Evolutionary conservation across 2,113 vertebrate genomes (phyloP).

Genomic region (Ageneiosus marmoratus): DNA sequence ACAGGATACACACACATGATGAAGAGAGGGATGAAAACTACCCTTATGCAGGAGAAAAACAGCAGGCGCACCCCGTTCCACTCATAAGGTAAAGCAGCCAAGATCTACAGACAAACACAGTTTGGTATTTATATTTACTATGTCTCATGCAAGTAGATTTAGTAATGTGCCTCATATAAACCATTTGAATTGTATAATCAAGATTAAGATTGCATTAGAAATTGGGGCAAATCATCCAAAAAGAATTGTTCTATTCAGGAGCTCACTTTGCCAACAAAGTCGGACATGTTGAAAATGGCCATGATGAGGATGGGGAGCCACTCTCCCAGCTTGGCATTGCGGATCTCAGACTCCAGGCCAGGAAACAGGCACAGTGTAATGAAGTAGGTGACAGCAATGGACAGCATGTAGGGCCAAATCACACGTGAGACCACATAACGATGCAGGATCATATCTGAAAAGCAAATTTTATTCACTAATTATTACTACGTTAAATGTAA

Average conservation of each 20-base stretch:
- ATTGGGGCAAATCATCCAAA: background rate
- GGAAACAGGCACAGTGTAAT: slow-evolving; percentile 97
- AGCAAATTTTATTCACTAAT: too few species aligned
- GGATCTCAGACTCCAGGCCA: slow-evolving; percentile 93
- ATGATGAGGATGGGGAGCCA: slow-evolving; percentile 98
- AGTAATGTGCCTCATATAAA: background rate
- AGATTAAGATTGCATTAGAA: background rate
- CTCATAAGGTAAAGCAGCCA: slow-evolving; percentile 90
- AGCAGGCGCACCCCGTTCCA: slow-evolving; percentile 90
- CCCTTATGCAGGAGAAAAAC: slow-evolving; percentile 85
- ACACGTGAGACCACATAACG: slow-evolving; percentile 89
- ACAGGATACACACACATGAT: slow-evolving; percentile 93
- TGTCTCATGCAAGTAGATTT: background rate
- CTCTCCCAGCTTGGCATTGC: slow-evolving; percentile 84
- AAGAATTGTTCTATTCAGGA: background rate
- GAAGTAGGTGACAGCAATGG: slow-evolving; percentile 94
- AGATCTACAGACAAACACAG: slow-evolving; percentile 74
- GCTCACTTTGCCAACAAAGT: slow-evolving; percentile 95
- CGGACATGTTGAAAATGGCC: slow-evolving; percentile 98
- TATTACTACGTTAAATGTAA: too few species aligned
- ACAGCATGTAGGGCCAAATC: slow-evolving; percentile 98
- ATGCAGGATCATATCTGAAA: slow-evolving; percentile 89
- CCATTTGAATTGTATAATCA: background rate
- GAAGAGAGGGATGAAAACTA: slow-evolving; percentile 96
- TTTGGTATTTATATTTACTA: background rate